These are phyloP conservation scores for Typhlichthys subterraneus DNA, from an alignment of 2,797 vertebrate species.

Conservation along the genomic window DNA sequence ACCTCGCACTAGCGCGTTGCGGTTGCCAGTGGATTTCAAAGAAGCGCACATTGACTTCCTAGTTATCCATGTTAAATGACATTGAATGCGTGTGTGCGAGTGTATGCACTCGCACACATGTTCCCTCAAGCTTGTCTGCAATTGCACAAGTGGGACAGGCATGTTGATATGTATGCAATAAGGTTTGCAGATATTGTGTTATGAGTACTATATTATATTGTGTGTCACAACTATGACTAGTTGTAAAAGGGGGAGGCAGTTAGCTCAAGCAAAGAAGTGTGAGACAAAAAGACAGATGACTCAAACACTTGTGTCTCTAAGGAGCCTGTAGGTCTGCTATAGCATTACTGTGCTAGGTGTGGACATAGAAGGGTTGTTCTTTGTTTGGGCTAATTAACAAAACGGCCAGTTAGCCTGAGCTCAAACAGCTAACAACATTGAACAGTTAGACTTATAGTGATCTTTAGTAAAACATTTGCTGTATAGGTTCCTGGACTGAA, in stretches of 20 bases:
- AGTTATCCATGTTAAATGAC: constrained; percentile 34
- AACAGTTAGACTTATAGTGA: neutral
- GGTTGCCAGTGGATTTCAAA: constrained; percentile 51
- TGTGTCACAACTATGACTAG: constrained; percentile 53
- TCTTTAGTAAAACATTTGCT: too few relatives aligned
- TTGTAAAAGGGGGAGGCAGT: constrained; percentile 56
- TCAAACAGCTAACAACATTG: constrained; percentile 38
- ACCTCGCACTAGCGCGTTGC: constrained; percentile 51
- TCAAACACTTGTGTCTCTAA: constrained; percentile 49
- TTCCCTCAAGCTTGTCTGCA: neutral
- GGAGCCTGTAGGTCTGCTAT: constrained; percentile 31
- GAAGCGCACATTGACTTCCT: constrained; percentile 55
- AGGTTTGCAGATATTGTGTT: neutral
- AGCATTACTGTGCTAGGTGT: constrained; percentile 10
- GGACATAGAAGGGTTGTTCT: constrained; percentile 36
- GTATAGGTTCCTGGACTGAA: neutral
- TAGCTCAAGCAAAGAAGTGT: constrained; percentile 55
- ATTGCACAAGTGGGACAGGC: neutral
- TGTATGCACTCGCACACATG: neutral
- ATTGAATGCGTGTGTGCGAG: constrained; percentile 23
- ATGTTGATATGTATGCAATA: neutral
- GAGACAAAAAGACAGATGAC: constrained; percentile 56
- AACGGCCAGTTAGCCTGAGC: constrained; percentile 40
- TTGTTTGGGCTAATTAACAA: constrained; percentile 46
- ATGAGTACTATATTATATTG: constrained; percentile 38